phyloP scores from a whole-genome alignment of 2,888 invertebrate genomes.

The Auanema sp. region DNA sequence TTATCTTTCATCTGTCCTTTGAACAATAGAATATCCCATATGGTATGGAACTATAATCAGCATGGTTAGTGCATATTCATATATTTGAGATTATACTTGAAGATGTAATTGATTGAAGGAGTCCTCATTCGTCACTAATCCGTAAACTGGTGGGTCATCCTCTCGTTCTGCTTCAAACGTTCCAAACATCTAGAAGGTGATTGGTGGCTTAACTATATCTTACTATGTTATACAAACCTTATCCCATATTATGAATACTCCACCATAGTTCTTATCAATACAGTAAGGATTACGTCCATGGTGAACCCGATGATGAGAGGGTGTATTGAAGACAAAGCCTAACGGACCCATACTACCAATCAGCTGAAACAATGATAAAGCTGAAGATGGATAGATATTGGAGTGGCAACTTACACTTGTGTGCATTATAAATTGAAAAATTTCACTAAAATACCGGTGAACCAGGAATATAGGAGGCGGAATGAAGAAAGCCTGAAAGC shows the following conservation, averaged over 20 bases:
- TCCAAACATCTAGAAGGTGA: slow-evolving; percentile 65
- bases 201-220: background rate
- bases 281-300: slow-evolving; percentile 82
- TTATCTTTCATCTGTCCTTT: slow-evolving; percentile 69
- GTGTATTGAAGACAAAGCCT: slow-evolving; percentile 84
- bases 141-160: slow-evolving; percentile 78
- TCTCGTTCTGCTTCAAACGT: slow-evolving; percentile 76
- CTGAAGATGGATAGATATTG: background rate
- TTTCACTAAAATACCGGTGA: slow-evolving; percentile 84
- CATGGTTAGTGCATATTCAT: background rate
- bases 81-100: slow-evolving; percentile 40
- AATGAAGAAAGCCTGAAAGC: slow-evolving; percentile 68
- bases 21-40: slow-evolving; percentile 72
- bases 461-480: slow-evolving; percentile 77
- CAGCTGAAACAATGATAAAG: slow-evolving; percentile 45
- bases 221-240: slow-evolving; percentile 19
- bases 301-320: slow-evolving; percentile 80
- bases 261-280: slow-evolving; percentile 88
- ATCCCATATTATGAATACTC: slow-evolving; percentile 84
- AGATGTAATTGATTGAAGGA: slow-evolving; percentile 61
- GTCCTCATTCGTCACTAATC: slow-evolving; percentile 66
- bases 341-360: slow-evolving; percentile 80
- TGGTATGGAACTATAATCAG: slow-evolving; percentile 75
- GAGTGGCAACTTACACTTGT: slow-evolving; percentile 72
- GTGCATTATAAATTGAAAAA: slow-evolving; percentile 92